Evolutionary conservation across 2,888 invertebrate species (phyloP).

Genomic region (Heliconius ethilla): DNA sequence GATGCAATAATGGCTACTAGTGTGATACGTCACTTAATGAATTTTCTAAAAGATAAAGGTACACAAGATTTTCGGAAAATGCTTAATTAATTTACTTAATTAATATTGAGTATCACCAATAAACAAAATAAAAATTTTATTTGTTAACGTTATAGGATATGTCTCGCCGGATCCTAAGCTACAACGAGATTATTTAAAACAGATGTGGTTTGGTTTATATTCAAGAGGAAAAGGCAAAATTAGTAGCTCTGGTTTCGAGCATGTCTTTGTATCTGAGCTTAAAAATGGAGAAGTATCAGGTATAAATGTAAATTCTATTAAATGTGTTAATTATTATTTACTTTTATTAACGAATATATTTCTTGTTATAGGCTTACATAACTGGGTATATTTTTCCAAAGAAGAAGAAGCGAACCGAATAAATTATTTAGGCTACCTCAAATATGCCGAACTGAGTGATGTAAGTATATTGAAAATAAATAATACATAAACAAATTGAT

Average conservation of each 20-base stretch:
- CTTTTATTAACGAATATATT: neutral
- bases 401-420: constrained; percentile 87
- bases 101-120: neutral
- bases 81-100: neutral
- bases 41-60: constrained; percentile 85
- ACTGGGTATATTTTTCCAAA: constrained; percentile 92
- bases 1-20: constrained; percentile 88
- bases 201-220: constrained; percentile 91
- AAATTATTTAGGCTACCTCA: constrained; percentile 91
- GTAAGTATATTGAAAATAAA: constrained; percentile 74
- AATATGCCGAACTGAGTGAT: constrained; percentile 86
- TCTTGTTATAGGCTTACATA: constrained; percentile 87
- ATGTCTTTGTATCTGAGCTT: constrained; percentile 94
- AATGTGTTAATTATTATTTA: neutral
- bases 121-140: neutral
- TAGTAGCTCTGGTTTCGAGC: constrained; percentile 96
- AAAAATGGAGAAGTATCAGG: constrained; percentile 88
- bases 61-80: neutral
- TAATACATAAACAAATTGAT: neutral
- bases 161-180: constrained; percentile 85
- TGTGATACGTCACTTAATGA: constrained; percentile 87
- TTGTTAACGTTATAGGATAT: constrained; percentile 69
- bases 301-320: constrained; percentile 44
- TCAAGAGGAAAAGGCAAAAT: constrained; percentile 89
- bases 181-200: constrained; percentile 87